Conservation (phyloP, 2,113 vertebrate genomes). For the Perccottus glenii region DNA sequence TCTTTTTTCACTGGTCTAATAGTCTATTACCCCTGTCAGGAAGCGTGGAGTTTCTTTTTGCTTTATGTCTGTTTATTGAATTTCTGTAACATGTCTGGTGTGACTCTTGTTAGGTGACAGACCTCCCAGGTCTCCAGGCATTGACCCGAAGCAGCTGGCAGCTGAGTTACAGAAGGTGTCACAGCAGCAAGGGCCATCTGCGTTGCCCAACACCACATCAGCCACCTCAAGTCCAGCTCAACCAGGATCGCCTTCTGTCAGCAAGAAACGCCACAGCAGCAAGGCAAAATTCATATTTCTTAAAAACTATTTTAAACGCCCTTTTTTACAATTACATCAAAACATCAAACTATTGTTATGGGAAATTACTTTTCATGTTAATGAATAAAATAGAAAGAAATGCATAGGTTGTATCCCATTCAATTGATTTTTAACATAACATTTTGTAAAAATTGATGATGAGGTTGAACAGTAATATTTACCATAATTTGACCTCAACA, state of each 20-base stretch:
- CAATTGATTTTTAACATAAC: no score
- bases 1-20: neutral
- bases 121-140: slow-evolving; percentile 90
- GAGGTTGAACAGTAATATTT: no score
- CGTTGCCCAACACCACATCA: slow-evolving; percentile 81
- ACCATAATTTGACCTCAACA: no score
- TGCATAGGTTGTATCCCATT: no score
- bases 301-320: no score
- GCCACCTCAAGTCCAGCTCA: slow-evolving; percentile 91
- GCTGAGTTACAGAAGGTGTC: slow-evolving; percentile 98
- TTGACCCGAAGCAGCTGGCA: slow-evolving; percentile 96
- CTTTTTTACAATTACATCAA: no score
- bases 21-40: neutral
- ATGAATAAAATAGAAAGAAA: no score
- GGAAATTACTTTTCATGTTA: no score
- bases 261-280: slow-evolving; percentile 94
- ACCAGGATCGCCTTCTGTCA: slow-evolving; percentile 92
- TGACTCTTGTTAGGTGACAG: slow-evolving; percentile 82
- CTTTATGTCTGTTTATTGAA: neutral
- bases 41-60: no score
- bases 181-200: slow-evolving; percentile 85
- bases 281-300: slow-evolving; percentile 78
- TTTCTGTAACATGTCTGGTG: neutral
- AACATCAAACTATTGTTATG: no score
- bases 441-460: no score